Base-by-base conservation (phyloP, 92 coral and sea anemone species). In the Desmophyllum pertusum region DNA sequence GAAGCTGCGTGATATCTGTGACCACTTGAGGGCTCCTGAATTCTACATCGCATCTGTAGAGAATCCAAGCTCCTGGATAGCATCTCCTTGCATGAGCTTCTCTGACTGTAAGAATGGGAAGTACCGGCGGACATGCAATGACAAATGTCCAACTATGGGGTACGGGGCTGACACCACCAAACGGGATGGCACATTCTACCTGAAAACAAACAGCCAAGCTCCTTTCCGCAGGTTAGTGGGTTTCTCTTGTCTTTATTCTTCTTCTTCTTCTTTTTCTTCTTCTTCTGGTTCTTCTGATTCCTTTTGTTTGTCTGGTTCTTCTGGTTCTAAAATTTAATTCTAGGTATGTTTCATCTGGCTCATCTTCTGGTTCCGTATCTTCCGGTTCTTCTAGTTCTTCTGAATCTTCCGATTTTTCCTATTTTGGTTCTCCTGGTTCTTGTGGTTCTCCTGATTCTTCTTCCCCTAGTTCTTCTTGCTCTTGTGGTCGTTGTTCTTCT, bases 71-170 rank as follows among this genome's bases (percentile, higher is more conserved):
- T 77, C 80, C 38, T 86, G 87, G 93, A 57, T 67, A 39, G 79
- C 79, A 36, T 86, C 37, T 75, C 72, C 86, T n/a, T 89, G 93
- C 63, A 62, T 19, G 0, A 86, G 27, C 73, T 73, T 72, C 57
- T 39, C 72, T 25, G 80, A 73, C 36, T 87, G 84, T 59, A 59
- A 78, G 23, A 64, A 81, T 39, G 91, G 94, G 35, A 66, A 84
- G 48, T 87, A 91, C 80, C 40, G 25, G 14, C 55, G 23, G 25
- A 39, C 75, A 17, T 66, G 71, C 30, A 23, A 38, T 43, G 78
- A 75, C 29, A 74, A 48, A 31, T 70, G 84, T 55, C 77, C 85
- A 0, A 37, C 81, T 6, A 91, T 91, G 94, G 94, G 94, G 42
- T 83, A 78, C 52, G 89, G 83, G 42, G 89, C 88, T 25, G 80